phyloP scores from a whole-genome alignment of 2,113 vertebrate species.

The Agelaius tricolor region DNA sequence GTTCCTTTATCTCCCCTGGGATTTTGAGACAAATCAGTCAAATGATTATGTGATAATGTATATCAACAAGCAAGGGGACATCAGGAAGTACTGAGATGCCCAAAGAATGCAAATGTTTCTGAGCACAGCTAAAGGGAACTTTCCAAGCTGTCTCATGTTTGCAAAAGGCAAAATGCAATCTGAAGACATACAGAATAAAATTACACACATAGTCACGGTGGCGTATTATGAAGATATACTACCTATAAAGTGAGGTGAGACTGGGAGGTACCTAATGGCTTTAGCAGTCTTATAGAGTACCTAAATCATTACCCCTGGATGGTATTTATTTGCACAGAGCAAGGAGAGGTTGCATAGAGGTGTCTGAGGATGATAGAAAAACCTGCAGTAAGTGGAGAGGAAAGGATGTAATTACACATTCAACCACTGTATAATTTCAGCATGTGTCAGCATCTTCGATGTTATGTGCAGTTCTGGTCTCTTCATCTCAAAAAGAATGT shows the following conservation, averaged over 20 bases:
- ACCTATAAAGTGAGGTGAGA: background rate
- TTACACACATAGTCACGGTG: background rate
- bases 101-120: background rate
- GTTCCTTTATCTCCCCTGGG: background rate
- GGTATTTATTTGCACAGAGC: background rate
- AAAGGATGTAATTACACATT: constrained; percentile 39
- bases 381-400: constrained; percentile 1
- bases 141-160: background rate
- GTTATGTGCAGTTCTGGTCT: background rate
- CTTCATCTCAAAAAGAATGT: background rate
- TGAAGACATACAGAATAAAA: background rate
- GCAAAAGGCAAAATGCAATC: background rate
- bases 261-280: background rate
- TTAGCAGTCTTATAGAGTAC: background rate
- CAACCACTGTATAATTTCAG: constrained; percentile 35
- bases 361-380: constrained; percentile 16
- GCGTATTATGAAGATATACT: background rate
- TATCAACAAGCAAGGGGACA: background rate
- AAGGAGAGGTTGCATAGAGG: background rate
- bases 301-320: background rate
- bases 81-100: background rate
- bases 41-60: background rate
- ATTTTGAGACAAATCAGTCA: background rate
- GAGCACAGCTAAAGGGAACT: background rate
- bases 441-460: constrained; percentile 24